phyloP scores from a whole-genome alignment of 2,888 invertebrate species.

The Caenorhabditis plicata region DNA sequence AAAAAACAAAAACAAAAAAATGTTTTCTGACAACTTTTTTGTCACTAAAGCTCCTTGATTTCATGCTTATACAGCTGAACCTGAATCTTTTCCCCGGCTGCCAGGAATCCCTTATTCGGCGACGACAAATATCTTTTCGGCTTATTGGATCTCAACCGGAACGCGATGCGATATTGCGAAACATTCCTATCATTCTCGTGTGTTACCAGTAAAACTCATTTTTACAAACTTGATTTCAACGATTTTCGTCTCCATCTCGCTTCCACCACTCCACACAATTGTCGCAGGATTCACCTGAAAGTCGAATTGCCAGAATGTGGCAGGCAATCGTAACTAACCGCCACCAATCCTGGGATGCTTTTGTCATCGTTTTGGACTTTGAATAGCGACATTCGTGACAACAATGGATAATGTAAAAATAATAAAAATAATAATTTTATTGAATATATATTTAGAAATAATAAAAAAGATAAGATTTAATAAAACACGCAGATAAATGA shows the following conservation, averaged over 20 bases:
- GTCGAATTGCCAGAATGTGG: neutral
- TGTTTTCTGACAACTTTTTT: too few species aligned
- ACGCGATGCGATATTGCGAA: slow-evolving; percentile 27
- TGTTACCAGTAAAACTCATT: neutral
- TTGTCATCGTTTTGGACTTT: slow-evolving; percentile 17
- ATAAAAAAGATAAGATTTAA: neutral
- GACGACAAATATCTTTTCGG: slow-evolving; percentile 21
- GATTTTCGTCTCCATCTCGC: slow-evolving; percentile 11
- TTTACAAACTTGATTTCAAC: slow-evolving; percentile 20
- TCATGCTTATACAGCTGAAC: too few species aligned
- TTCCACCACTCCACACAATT: slow-evolving; percentile 16
- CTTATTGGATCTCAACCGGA: slow-evolving; percentile 20
- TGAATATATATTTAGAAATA: slow-evolving; percentile 3
- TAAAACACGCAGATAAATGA: slow-evolving; percentile 9
- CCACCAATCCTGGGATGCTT: slow-evolving; percentile 21
- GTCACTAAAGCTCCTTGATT: too few species aligned
- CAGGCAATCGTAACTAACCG: slow-evolving; percentile 7
- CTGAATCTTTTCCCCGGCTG: slow-evolving; percentile 15
- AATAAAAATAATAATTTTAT: neutral
- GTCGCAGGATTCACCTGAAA: slow-evolving; percentile 23
- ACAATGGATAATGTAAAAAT: slow-evolving; percentile 13
- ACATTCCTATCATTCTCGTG: slow-evolving; percentile 13
- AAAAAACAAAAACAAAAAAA: neutral
- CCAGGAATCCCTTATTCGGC: slow-evolving; percentile 25
- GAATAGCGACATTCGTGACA: too few species aligned